These are phyloP conservation scores for Heterohyrax brucei DNA, from an alignment of 2,797 vertebrate species.

Conservation along the genomic window DNA sequence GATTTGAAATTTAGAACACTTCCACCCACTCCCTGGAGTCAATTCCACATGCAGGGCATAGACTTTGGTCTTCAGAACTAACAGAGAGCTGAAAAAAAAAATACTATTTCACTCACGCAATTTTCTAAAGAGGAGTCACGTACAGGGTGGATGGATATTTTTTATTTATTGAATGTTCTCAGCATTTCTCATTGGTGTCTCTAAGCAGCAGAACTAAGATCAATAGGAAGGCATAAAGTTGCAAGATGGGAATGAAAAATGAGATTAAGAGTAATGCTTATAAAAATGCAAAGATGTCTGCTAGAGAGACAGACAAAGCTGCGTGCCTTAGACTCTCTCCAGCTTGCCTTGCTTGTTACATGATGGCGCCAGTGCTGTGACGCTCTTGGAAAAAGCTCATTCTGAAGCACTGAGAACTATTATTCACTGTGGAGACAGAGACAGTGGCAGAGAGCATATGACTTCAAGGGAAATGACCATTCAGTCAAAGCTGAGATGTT, in stretches of 20 bases:
- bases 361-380: background rate
- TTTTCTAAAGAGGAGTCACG: constrained; percentile 81
- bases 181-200: constrained; percentile 85
- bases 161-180: constrained; percentile 87
- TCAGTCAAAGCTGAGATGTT: constrained; percentile 20
- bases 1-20: constrained; percentile 78
- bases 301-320: constrained; percentile 51
- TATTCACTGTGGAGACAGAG: background rate
- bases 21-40: constrained; percentile 44
- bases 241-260: constrained; percentile 85
- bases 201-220: constrained; percentile 83
- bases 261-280: constrained; percentile 79
- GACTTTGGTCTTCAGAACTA: constrained; percentile 68
- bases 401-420: constrained; percentile 38
- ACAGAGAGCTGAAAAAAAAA: constrained; percentile 66
- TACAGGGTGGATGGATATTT: constrained; percentile 82
- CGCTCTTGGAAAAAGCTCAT: background rate
- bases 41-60: constrained; percentile 74
- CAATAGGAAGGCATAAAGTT: constrained; percentile 84
- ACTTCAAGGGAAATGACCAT: background rate
- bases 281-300: constrained; percentile 82
- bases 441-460: background rate
- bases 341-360: background rate
- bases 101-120: constrained; percentile 71
- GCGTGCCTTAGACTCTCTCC: background rate